A percentile compares a stretch with the other conserved stretches of the same genome.
These are phyloP conservation scores for Equus quagga DNA, from an alignment of 2,113 vertebrate genomes.

Conservation along the genomic window DNA sequence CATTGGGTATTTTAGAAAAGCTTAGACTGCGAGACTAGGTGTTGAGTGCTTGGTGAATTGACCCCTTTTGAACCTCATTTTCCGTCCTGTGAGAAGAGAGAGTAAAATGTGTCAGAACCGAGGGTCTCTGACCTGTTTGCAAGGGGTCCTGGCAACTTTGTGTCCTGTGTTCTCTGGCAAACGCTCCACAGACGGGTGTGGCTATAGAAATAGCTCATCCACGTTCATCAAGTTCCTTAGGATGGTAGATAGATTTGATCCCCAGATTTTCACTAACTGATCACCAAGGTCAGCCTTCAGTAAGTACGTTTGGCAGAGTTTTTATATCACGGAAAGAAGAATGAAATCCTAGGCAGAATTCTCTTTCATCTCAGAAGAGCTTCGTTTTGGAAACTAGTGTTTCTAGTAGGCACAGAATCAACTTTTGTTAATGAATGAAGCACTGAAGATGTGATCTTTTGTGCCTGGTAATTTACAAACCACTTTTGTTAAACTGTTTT, in stretches of 20 bases:
- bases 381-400: neutral
- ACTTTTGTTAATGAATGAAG: neutral
- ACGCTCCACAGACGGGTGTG: neutral
- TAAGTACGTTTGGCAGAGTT: neutral
- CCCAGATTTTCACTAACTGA: neutral
- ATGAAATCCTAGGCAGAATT: neutral
- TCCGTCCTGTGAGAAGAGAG: neutral
- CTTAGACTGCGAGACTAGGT: neutral
- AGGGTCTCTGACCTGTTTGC: neutral
- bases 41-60: neutral
- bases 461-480: constrained; percentile 21
- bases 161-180: neutral
- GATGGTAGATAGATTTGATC: neutral
- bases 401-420: neutral
- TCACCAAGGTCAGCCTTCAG: neutral
- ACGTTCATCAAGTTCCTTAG: neutral
- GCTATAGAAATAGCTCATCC: neutral
- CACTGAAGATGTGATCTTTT: neutral
- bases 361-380: neutral
- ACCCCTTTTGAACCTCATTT: neutral
- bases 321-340: neutral
- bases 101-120: neutral
- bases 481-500: neutral
- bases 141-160: neutral
- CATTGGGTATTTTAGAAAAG: neutral